Conservation (phyloP, 2,888 invertebrate species). For the Microctonus hyperodae region DNA sequence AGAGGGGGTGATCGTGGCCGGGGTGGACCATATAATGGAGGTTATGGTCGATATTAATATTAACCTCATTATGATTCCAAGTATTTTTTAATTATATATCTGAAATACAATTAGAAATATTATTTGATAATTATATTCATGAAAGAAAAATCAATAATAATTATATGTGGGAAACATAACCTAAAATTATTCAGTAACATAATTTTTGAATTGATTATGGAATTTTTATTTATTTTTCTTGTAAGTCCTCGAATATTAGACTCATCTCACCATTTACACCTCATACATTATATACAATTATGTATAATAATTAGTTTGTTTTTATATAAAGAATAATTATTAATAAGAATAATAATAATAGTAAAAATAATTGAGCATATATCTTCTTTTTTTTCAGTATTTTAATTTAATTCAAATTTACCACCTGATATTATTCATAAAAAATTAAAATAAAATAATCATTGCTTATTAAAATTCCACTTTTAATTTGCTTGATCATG, state of each 20-base stretch:
- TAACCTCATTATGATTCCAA: background rate
- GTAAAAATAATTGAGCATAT: background rate
- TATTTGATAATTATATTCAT: too few relatives aligned
- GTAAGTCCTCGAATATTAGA: background rate
- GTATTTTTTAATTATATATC: too few relatives aligned
- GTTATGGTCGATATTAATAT: constrained; percentile 24
- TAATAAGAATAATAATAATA: background rate
- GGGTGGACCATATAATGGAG: constrained; percentile 38
- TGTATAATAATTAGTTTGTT: background rate
- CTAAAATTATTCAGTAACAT: too few relatives aligned
- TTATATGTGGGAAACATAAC: too few relatives aligned
- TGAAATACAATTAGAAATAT: too few relatives aligned
- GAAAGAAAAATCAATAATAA: too few relatives aligned
- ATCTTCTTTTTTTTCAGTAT: background rate
- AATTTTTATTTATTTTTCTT: background rate
- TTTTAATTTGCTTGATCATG: too few relatives aligned
- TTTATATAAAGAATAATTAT: background rate
- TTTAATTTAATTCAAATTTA: background rate
- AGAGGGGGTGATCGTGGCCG: constrained; percentile 39
- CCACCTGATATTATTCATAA: background rate
- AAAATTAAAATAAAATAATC: too few relatives aligned
- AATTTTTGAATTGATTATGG: too few relatives aligned
- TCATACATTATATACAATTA: constrained; percentile 4
- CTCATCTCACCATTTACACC: background rate
- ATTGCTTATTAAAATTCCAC: too few relatives aligned